Evolutionary conservation across 1,140 invertebrate species (phyloP).

Genomic region (Lordiphosa collinella): DNA sequence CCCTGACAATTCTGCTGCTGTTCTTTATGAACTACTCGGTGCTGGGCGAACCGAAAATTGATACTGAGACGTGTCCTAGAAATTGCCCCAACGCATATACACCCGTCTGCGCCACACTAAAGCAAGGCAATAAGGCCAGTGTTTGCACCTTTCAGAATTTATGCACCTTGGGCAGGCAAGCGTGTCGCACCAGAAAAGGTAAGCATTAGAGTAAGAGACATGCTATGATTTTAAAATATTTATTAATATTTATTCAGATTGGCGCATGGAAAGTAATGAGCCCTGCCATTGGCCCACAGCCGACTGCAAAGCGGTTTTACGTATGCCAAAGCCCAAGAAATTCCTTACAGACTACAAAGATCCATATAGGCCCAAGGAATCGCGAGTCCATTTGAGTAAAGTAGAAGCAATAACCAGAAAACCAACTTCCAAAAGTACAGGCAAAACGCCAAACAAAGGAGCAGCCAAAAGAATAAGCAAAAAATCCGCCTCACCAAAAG

Average conservation of each 20-base stretch:
- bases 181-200: slow-evolving; percentile 9
- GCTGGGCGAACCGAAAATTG: not conserved
- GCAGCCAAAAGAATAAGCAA: too few relatives aligned
- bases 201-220: not conserved
- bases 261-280: not conserved
- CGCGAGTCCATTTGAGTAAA: not conserved
- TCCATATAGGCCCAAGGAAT: not conserved
- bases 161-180: slow-evolving; percentile 6
- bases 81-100: not conserved
- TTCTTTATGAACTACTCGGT: not conserved
- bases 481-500: too few relatives aligned
- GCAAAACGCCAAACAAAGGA: too few relatives aligned
- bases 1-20: not conserved
- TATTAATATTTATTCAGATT: slow-evolving; percentile 9
- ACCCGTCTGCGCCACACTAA: slow-evolving; percentile 15
- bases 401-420: too few relatives aligned
- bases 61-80: not conserved
- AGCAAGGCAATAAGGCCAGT: not conserved
- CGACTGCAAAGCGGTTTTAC: not conserved
- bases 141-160: slow-evolving; percentile 15
- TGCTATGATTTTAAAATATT: not conserved
- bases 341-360: not conserved
- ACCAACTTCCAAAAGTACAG: too few relatives aligned
- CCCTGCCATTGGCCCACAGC: not conserved
- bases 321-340: not conserved